Conservation (phyloP, 1,140 invertebrate genomes). For the Lerema accius region DNA sequence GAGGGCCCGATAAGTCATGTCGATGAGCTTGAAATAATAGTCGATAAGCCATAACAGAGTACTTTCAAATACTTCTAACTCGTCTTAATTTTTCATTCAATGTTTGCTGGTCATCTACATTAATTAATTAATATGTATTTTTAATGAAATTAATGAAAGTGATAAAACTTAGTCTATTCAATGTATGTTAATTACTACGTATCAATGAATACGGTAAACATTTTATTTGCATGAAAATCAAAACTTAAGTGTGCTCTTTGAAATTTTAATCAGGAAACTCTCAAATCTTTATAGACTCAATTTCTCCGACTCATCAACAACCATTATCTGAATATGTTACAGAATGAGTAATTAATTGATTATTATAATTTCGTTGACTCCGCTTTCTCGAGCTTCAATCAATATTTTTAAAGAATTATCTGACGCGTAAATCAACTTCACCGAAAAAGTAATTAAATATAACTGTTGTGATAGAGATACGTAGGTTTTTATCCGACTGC, state of each 20-base stretch:
- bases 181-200: too few relatives aligned
- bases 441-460: conserved; percentile 67
- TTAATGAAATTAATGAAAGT: not conserved
- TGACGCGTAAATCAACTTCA: conserved; percentile 61
- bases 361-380: conserved; percentile 33
- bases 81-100: too few relatives aligned
- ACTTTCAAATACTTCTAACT: too few relatives aligned
- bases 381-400: conserved; percentile 56
- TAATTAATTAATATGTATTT: too few relatives aligned
- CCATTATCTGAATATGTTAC: conserved; percentile 4
- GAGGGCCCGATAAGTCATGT: too few relatives aligned
- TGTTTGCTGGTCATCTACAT: too few relatives aligned
- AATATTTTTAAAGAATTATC: conserved; percentile 66
- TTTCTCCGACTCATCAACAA: not conserved
- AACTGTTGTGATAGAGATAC: conserved; percentile 38
- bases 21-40: too few relatives aligned
- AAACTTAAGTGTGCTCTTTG: not conserved
- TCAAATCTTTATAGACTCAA: conserved; percentile 5
- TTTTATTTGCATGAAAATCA: not conserved
- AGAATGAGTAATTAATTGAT: conserved; percentile 9
- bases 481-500: conserved; percentile 34
- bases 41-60: too few relatives aligned
- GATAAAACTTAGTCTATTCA: too few relatives aligned
- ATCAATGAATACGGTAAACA: not conserved
- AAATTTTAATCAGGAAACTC: not conserved